Evolutionary conservation across 2,888 invertebrate genomes (phyloP).

Genomic region (Aphodius sticticus): DNA sequence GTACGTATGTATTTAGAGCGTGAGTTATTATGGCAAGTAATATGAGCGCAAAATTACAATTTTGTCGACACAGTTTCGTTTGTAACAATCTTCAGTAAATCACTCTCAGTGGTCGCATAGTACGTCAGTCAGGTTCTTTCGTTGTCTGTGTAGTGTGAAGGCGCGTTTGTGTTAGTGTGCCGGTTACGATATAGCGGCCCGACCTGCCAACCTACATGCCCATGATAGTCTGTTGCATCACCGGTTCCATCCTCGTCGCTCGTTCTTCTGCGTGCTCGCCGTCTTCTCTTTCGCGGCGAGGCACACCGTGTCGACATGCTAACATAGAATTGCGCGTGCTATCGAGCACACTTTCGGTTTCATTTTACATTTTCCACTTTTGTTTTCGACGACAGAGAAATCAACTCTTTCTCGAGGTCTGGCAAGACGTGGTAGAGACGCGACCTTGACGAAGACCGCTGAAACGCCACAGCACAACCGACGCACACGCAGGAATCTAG

Average conservation of each 20-base stretch:
- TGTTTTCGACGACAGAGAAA: constrained; percentile 26
- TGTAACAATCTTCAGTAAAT: constrained; percentile 21
- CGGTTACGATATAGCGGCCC: constrained; percentile 44
- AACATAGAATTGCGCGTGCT: constrained; percentile 35
- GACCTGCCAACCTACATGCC: constrained; percentile 56
- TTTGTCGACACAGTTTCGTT: constrained; percentile 20
- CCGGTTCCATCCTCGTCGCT: constrained; percentile 32
- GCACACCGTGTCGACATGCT: constrained; percentile 31
- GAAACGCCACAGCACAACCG: not conserved
- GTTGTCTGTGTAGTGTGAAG: constrained; percentile 13
- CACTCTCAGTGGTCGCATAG: constrained; percentile 6
- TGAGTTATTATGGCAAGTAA: not conserved
- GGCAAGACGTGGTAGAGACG: not conserved
- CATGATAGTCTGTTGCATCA: constrained; percentile 55
- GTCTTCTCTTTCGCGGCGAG: constrained; percentile 21
- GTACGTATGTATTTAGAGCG: too few relatives aligned
- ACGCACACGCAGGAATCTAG: not conserved
- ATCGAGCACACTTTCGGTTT: constrained; percentile 36
- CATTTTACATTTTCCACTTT: constrained; percentile 34
- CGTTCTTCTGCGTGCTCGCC: not conserved
- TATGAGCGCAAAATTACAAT: constrained; percentile 10
- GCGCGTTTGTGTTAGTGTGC: constrained; percentile 27
- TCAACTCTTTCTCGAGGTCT: not conserved
- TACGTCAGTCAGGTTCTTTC: constrained; percentile 14
- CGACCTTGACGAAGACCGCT: not conserved